Percentiles rank a stretch among this genome's conserved stretches.
Conservation (phyloP, 2,888 invertebrate genomes). For the Pterobdella sp. region DNA sequence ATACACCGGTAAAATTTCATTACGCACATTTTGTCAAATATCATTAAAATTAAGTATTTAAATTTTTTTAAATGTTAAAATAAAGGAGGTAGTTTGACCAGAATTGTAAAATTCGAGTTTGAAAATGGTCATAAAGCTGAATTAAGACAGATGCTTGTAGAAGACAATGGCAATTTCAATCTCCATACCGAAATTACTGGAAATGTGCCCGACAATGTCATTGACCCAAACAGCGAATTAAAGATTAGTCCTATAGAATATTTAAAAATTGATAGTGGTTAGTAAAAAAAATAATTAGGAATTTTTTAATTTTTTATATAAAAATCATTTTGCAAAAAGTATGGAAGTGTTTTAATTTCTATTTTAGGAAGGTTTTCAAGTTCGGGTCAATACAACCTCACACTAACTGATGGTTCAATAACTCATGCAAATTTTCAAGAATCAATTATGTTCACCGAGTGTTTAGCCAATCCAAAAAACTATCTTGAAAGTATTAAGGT, state of each 20-base stretch:
- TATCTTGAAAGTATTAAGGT: background rate
- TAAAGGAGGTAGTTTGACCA: background rate
- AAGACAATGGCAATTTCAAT: background rate
- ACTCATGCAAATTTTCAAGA: background rate
- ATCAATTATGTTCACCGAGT: background rate
- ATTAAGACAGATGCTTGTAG: background rate
- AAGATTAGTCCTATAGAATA: background rate
- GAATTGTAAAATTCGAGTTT: background rate
- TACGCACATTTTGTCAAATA: background rate
- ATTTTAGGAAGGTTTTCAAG: background rate
- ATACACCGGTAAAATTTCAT: constrained; percentile 51
- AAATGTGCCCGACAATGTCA: background rate
- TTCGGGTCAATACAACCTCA: background rate
- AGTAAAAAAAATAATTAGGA: background rate
- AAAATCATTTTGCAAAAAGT: background rate
- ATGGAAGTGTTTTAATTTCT: background rate
- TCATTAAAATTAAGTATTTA: background rate
- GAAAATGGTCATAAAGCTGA: background rate
- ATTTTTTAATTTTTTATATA: background rate
- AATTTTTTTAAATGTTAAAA: background rate
- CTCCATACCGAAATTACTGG: background rate
- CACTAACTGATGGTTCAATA: background rate
- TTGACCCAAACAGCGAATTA: background rate
- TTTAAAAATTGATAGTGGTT: background rate
- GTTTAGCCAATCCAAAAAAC: background rate